Base-by-base conservation (phyloP, 2,797 vertebrate species). In the Australoheros facetus region DNA sequence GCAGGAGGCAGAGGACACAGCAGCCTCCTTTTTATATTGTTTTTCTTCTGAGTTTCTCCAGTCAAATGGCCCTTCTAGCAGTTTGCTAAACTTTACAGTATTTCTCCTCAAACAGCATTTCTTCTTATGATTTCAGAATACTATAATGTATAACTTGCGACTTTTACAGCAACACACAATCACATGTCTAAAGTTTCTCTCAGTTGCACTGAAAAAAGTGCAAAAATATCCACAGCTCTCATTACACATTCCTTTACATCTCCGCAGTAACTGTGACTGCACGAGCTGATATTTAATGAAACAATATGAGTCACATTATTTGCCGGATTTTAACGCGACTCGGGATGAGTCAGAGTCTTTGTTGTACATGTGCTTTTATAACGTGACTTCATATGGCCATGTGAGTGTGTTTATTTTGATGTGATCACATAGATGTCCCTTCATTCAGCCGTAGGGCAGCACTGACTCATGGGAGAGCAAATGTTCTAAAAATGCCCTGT, bases 381-480 rank as follows among this genome's bases (percentile, higher is more conserved):
- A 83, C 71, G 78, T 89, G 89, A 87, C 79, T 56, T 56, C 4
- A 2, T 57, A 14, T 37, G 56, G 71, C 71, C 42, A 9, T 55
- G 69, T 59, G 71, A 66, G 64, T 45, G 39, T 57, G 77, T 73
- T 81, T 76, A 21, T 37, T 64, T 64, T 77, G 71, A 78, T 82
- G 66, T 69, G 55, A 69, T 80, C 88, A 72, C 66, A 26, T 60
- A 79, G 53, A 81, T 66, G 81, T 79, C 58, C 56, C 66, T 75
- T 81, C 21, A 39, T 83, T 81, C 66, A 75, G 89, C 85, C 76
- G 56, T 78, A 76, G 78, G 84, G 73, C 77, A 77, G 64, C 70
- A 34, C 19, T 89, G 89, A 88, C 72, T 89, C 87, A 89, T 51
- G 9, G 58, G 72, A 78, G 9, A 71, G 42, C 21, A 60, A 74